Evolutionary conservation across 2,888 invertebrate species (phyloP), one percentile per base, ranked within the genome.

Genomic region (Sphinx pinastri): DNA sequence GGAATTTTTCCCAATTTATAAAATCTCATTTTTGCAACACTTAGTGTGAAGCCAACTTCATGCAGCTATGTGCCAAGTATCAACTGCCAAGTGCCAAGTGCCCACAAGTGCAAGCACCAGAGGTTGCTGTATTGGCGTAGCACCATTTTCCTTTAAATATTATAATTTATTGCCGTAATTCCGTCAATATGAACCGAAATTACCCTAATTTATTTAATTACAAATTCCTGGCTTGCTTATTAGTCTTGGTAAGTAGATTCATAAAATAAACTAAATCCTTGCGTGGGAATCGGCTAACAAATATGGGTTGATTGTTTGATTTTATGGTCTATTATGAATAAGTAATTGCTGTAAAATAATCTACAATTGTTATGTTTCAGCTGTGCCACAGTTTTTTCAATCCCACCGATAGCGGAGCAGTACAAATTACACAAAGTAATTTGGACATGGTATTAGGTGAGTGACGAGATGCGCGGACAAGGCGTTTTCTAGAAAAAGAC

Each of bases 401-500:
- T 87, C 97, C 97, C 76, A 96, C 96, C 76, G 95, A 97, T 93
- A 97, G 97, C 89, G 98, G 97, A 72, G 98, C 98, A 75, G 96
- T 97, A 70, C 95, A 97, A 87, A 95, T 98, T 84, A 97, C 96
- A 75, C 95, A 96, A 89, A 95, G 96, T 87, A 98, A 97, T 93
- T 95, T 98, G 94, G 97, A 97, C 93, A 96, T 96, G 95, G 96
- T 96, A 76, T 94, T 98, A 95, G 97, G 98, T 98, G 92, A 95
- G 95, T 84, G 72, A 69, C 66, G 73, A 73, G 71, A 71, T 73
- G 69, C 74, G 71, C 68, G 13, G 70, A 70, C 57, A 73, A 71
- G 74, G 76, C 75, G 72, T 77, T 75, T 80, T 76, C 72, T 75
- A 70, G 72, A 76, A 75, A 25, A 45, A 55, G 57, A 14, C 11